Evolutionary conservation across 2,888 invertebrate genomes (phyloP), one percentile per base, ranked within the genome.

Genomic region (Epinotia ramella): DNA sequence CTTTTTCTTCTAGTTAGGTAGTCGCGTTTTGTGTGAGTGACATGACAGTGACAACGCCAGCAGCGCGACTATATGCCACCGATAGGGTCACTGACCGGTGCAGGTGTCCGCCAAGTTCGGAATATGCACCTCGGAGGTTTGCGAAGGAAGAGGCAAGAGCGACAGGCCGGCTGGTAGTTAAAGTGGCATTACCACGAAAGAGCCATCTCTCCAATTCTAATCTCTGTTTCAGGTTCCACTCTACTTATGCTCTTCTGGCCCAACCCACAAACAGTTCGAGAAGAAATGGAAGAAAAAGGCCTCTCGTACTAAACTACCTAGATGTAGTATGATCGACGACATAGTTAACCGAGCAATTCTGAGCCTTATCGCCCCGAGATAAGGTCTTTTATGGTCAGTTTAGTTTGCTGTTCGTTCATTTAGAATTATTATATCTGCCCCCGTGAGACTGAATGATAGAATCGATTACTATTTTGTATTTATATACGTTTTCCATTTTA

Each of bases 211-310:
- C n/a, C n/a, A n/a, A n/a, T n/a, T n/a, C n/a, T n/a, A n/a, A n/a
- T n/a, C n/a, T n/a, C n/a, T 73, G 24, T 88, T 85, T 3, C 87
- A 94, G 94, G 88, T 1, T 89, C 94, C 18, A 90, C 89, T 0
- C 67, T 91, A 6, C 81, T 94, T 0, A 90, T 94, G 88, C 53
- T 88, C 4, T 91, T 94, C 70, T 94, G 94, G 94, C 94, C 94
- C 0, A 87, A 89, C 69, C 92, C 93, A 0, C 88, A 90, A 57
- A 85, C 85, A 76, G 88, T 94, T 20, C 82, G 93, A 65, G 86
- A 85, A 66, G 83, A 88, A 79, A 88, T 94, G 87, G 93, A 93
- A 78, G 81, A 84, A 63, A 88, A 85, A 79, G 94, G 94, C 9
- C 83, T 93, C 12, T 85, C 90, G 6, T 94, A 91, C 80, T 94